Conservation (phyloP, 2,888 invertebrate species). For the Pachydiplax longipennis region DNA sequence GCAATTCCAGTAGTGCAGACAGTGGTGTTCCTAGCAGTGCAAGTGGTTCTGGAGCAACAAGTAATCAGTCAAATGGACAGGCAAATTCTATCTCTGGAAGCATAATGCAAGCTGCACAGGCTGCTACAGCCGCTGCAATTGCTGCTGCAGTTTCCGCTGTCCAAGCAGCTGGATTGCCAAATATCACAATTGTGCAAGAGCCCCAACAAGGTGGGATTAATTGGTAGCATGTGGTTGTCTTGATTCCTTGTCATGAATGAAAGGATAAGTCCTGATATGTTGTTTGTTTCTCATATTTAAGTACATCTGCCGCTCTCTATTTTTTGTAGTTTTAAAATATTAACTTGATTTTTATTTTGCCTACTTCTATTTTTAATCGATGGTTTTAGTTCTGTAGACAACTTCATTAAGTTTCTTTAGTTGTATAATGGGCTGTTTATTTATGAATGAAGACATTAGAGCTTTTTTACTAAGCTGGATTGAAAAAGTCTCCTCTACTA, state of each 20-base stretch:
- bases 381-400: too few relatives aligned
- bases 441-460: too few relatives aligned
- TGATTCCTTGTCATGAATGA: too few relatives aligned
- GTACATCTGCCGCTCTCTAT: neutral
- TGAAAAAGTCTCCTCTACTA: too few relatives aligned
- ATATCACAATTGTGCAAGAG: constrained; percentile 46
- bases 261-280: too few relatives aligned
- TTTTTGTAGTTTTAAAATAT: neutral
- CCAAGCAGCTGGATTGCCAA: constrained; percentile 50
- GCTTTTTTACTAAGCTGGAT: too few relatives aligned
- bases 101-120: constrained; percentile 38
- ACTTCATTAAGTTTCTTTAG: too few relatives aligned
- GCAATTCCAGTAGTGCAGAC: constrained; percentile 13
- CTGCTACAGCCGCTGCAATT: constrained; percentile 54
- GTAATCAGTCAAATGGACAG: neutral
- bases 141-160: constrained; percentile 56
- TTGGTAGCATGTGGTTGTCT: neutral
- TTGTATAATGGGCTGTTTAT: too few relatives aligned
- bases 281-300: neutral
- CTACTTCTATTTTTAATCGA: too few relatives aligned
- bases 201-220: neutral
- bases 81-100: constrained; percentile 27
- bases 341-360: neutral
- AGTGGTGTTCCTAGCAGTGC: neutral
- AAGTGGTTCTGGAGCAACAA: neutral